phyloP scores from a whole-genome alignment of 2,888 invertebrate species.

The Drosophila monieri region DNA sequence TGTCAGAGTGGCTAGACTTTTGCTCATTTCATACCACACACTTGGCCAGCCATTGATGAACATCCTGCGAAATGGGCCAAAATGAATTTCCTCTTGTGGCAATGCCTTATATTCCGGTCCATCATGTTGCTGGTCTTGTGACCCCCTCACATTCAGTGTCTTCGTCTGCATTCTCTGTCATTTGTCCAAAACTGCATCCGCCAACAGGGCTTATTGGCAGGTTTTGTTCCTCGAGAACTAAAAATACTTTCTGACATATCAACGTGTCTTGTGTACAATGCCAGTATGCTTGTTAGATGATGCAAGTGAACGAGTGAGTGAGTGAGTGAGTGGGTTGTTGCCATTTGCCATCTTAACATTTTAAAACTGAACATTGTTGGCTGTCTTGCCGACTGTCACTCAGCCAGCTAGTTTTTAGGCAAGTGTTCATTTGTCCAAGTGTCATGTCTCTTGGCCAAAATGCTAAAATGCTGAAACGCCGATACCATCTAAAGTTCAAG shows the following conservation, averaged over 20 bases:
- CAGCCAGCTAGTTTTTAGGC: constrained; percentile 63
- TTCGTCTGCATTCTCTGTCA: constrained; percentile 59
- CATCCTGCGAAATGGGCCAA: constrained; percentile 42
- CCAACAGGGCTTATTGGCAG: constrained; percentile 70
- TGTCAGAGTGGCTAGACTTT: constrained; percentile 62
- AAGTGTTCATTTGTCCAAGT: constrained; percentile 61
- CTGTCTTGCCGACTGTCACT: constrained; percentile 77
- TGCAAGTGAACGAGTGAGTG: constrained; percentile 17
- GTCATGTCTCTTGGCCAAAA: constrained; percentile 33
- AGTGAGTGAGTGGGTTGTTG: constrained; percentile 27
- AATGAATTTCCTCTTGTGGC: constrained; percentile 47
- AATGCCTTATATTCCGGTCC: constrained; percentile 51
- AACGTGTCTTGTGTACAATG: constrained; percentile 55
- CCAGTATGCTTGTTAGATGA: constrained; percentile 27
- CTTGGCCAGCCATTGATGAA: constrained; percentile 56
- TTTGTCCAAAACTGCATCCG: constrained; percentile 75
- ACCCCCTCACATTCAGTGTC: constrained; percentile 27
- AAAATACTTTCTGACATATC: constrained; percentile 77
- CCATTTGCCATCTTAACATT: constrained; percentile 69
- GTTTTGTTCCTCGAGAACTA: constrained; percentile 74
- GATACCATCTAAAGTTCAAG: not conserved
- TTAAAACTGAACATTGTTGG: constrained; percentile 77
- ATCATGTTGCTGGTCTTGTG: constrained; percentile 63
- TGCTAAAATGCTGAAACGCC: constrained; percentile 11
- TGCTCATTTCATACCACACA: constrained; percentile 68